Conservation (phyloP, 64 coral and sea anemone genomes). For the Dendronephthya gigantea region DNA sequence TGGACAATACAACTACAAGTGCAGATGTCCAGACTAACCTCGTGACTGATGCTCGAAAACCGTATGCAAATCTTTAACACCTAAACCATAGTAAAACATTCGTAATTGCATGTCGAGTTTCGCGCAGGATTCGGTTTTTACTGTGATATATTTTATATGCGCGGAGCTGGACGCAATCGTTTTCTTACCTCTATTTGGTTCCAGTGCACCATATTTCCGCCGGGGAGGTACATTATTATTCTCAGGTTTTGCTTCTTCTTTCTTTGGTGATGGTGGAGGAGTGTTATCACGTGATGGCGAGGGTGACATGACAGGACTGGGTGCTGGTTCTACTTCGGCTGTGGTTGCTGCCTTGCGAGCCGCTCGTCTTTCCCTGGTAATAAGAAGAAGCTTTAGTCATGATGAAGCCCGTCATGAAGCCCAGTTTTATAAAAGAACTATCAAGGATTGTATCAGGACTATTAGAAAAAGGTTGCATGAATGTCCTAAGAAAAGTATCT, state of each 20-base stretch:
- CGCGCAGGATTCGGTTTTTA: no score
- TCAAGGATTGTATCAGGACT: no score
- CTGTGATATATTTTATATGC: no score
- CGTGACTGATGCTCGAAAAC: not conserved
- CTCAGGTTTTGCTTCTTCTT: not conserved
- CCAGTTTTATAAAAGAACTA: not conserved
- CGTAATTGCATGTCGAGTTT: not conserved
- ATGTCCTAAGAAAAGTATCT: no score
- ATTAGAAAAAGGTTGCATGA: no score
- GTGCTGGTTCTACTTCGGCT: not conserved
- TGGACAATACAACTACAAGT: not conserved
- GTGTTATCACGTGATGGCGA: not conserved
- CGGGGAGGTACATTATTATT: not conserved
- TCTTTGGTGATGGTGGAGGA: not conserved
- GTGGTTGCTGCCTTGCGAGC: constrained; percentile 20
- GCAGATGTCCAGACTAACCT: not conserved
- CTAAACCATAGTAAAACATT: no score
- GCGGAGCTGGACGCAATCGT: no score
- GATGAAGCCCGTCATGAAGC: not conserved
- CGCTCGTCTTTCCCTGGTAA: constrained; percentile 35
- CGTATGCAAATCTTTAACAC: no score
- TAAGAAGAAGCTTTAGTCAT: not conserved
- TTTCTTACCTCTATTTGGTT: constrained; percentile 10
- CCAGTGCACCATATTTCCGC: not conserved
- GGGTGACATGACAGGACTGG: not conserved